phyloP scores from a whole-genome alignment of 2,113 vertebrate species.

The Myrmophylax atrothorax region DNA sequence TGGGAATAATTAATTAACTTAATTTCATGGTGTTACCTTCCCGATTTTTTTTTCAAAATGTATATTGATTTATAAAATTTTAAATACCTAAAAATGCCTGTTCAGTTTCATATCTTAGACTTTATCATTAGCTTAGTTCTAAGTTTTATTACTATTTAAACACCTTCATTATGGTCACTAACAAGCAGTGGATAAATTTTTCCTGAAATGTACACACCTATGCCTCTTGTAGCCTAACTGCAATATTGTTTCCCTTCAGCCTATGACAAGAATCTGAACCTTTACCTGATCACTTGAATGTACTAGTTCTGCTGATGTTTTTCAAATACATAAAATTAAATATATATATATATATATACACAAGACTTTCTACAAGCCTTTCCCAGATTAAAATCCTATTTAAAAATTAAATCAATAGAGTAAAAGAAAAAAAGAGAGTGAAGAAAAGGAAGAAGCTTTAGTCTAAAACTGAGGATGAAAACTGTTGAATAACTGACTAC shows the following conservation, averaged over 20 bases:
- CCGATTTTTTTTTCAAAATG: background rate
- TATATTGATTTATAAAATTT: background rate
- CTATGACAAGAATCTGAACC: background rate
- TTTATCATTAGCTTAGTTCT: background rate
- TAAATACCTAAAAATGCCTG: background rate
- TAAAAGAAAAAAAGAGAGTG: background rate
- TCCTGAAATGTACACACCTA: background rate
- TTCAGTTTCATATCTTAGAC: background rate
- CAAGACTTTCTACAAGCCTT: background rate
- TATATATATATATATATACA: background rate
- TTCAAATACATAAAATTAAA: background rate
- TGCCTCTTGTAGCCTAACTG: background rate
- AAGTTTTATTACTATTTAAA: background rate
- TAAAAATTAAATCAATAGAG: background rate
- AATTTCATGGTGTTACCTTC: background rate
- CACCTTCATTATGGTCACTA: background rate
- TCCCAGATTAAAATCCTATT: background rate
- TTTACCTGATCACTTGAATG: accelerated
- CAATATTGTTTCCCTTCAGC: background rate
- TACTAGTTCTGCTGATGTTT: background rate
- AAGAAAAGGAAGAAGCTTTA: background rate
- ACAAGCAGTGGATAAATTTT: background rate
- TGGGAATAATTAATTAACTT: slow-evolving; percentile 8
- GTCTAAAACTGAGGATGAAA: background rate
- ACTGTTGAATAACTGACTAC: background rate